These are phyloP conservation scores for Creontiades dilutus DNA, from an alignment of 2,888 invertebrate genomes.

Conservation along the genomic window DNA sequence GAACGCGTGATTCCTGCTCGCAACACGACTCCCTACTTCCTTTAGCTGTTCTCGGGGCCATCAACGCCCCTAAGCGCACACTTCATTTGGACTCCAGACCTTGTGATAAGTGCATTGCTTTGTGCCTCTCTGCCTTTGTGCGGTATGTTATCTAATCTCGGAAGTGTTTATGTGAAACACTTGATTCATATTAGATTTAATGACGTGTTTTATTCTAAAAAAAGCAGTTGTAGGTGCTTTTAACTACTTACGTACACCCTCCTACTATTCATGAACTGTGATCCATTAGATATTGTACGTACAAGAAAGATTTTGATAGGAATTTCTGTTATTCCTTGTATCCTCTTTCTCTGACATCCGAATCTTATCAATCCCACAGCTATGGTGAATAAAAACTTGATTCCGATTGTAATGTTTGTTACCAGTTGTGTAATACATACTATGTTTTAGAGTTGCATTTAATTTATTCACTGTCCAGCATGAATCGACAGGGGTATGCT, in stretches of 20 bases:
- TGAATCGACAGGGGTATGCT: too few relatives aligned
- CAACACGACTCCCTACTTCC: conserved; percentile 97
- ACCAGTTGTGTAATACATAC: conserved; percentile 39
- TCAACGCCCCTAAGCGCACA: neutral
- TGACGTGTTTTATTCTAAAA: neutral
- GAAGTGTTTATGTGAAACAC: neutral
- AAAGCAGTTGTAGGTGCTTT: neutral
- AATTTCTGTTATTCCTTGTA: neutral
- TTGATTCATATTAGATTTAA: conserved; percentile 5
- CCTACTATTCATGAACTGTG: conserved; percentile 7
- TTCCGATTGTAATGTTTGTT: conserved; percentile 21
- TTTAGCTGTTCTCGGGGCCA: conserved; percentile 81
- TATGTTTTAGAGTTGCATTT: neutral
- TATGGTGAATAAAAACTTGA: neutral
- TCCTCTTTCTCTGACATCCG: neutral
- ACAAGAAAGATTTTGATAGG: neutral
- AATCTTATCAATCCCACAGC: neutral
- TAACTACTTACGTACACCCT: neutral
- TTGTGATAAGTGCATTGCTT: conserved; percentile 23
- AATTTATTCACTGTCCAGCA: too few relatives aligned
- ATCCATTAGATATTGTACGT: neutral
- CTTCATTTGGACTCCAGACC: conserved; percentile 7
- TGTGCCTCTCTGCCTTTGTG: conserved; percentile 19
- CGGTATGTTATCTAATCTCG: neutral
- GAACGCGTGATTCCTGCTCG: conserved; percentile 95